These are phyloP conservation scores for Saccostrea glomerata DNA, from an alignment of 1,140 invertebrate species.

Conservation along the genomic window DNA sequence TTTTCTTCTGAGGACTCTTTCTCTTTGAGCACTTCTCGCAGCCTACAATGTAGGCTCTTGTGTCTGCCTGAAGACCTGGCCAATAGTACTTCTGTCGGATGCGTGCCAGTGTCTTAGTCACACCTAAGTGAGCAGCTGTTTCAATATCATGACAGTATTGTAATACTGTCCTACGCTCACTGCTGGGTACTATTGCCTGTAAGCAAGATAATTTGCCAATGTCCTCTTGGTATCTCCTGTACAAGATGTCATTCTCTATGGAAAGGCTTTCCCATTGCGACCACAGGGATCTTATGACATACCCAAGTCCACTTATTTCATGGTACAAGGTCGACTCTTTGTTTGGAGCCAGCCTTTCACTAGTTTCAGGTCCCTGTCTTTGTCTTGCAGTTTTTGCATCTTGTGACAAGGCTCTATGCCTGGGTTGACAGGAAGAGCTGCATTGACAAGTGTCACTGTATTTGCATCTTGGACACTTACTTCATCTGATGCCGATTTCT, in stretches of 20 bases:
- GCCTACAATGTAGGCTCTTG: too few relatives aligned
- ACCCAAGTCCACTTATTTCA: background rate
- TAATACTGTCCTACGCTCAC: background rate
- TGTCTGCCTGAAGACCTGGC: too few relatives aligned
- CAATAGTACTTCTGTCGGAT: too few relatives aligned
- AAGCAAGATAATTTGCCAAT: background rate
- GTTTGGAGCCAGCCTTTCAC: background rate
- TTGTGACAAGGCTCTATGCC: background rate
- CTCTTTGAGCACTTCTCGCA: too few relatives aligned
- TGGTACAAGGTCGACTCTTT: background rate
- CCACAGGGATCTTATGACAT: background rate
- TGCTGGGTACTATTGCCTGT: background rate
- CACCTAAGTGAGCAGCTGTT: too few relatives aligned
- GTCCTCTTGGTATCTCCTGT: background rate
- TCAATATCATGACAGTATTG: slow-evolving; percentile 24
- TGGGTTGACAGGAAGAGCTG: too few relatives aligned
- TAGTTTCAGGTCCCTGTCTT: background rate
- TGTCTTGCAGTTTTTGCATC: background rate
- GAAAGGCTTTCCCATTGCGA: background rate
- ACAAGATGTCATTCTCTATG: background rate
- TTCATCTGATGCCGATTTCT: too few relatives aligned
- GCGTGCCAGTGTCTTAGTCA: too few relatives aligned
- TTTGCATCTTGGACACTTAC: too few relatives aligned
- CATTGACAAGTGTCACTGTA: too few relatives aligned
- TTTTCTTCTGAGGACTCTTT: too few relatives aligned